phyloP scores from a whole-genome alignment of 2,113 vertebrate species.

The Osmerus mordax region DNA sequence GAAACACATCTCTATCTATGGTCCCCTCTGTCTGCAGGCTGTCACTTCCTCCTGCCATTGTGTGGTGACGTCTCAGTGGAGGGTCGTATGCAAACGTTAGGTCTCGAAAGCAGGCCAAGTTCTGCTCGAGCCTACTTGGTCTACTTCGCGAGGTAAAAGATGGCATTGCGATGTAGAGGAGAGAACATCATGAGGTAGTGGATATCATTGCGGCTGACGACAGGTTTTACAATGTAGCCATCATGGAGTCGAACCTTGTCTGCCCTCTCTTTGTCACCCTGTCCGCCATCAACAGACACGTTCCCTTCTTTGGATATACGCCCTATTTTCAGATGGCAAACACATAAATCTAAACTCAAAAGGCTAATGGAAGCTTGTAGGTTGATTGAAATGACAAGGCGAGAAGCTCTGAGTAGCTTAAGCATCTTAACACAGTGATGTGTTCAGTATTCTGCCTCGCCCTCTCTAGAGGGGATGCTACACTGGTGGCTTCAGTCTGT shows the following conservation, averaged over 20 bases:
- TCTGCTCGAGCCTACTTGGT: not conserved
- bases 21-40: constrained; percentile 39
- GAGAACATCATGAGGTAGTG: constrained; percentile 1
- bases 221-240: constrained; percentile 3
- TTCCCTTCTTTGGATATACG: constrained; percentile 6
- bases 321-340: not conserved
- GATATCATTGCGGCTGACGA: not conserved
- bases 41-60: constrained; percentile 65
- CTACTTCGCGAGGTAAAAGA: not conserved
- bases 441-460: not conserved
- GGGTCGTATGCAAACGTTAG: not conserved
- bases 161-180: not conserved
- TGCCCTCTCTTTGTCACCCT: not conserved
- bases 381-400: not conserved
- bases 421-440: not conserved
- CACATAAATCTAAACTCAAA: not conserved
- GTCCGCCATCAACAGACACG: not conserved
- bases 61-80: not conserved
- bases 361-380: not conserved
- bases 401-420: not conserved
- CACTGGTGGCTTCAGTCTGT: not conserved
- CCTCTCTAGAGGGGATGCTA: not conserved
- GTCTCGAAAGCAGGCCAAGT: not conserved
- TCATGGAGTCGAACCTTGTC: not conserved
- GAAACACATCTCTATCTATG: constrained; percentile 59